Base-by-base conservation (phyloP, 2,888 invertebrate genomes). In the Drosophila buzzatii region DNA sequence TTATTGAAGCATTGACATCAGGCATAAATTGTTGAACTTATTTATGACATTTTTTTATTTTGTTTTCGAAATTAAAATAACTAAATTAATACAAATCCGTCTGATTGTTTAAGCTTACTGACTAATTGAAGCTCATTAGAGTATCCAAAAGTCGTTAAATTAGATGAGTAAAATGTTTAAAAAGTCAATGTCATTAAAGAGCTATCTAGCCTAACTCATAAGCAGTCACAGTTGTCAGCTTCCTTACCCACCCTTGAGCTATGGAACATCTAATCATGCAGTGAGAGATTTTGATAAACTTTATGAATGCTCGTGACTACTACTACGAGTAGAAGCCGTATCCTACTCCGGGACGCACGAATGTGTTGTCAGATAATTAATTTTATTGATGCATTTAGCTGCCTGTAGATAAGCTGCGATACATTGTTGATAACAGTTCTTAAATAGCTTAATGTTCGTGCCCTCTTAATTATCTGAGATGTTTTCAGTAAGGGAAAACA, bases 311-410 rank as follows among this genome's bases (percentile, higher is more conserved):
- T 66, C 41, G 62, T 80, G 45, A 60, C 59, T 31, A 67, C 55
- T 35, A 23, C 55, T 35, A 23, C 53, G 18, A n/a, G 20, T 57
- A 33, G 20, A 31, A 45, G 41, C 64, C 56, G 44, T 16, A 33
- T 33, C n/a, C 49, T 12, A 51, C 51, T 27, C 47, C 47, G 9
- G 42, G 14, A 44, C 39, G 53, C 9, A 52, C 18, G 67, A 44
- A n/a, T 33, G n/a, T 70, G 75, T 75, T 71, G 73, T 61, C 68
- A 70, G 65, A 74, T 62, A 86, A 84, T 75, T 73, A 70, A 62
- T 84, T 84, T 73, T 89, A 89, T 86, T 84, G 73, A 84, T 78
- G 83, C 87, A 71, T 86, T 75, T 70, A 59, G 79, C 89, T 89
- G 87, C 76, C 70, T 56, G 67, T 70, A 72, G 89, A 78, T 84